phyloP scores from a whole-genome alignment of 2,888 invertebrate genomes.

The Portevinia maculata region DNA sequence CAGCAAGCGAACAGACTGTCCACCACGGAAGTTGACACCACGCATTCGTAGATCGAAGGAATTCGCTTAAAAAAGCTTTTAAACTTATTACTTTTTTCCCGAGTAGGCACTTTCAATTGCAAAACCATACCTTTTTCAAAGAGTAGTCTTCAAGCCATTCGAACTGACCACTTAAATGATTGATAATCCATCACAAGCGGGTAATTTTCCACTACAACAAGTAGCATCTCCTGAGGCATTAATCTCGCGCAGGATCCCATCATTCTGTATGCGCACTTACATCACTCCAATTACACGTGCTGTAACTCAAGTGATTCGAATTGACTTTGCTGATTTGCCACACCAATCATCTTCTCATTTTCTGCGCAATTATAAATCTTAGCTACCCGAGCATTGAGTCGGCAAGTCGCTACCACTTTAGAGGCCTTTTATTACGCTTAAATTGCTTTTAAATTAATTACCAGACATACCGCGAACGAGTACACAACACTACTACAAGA shows the following conservation, averaged over 20 bases:
- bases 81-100: no score
- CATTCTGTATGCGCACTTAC: conserved; percentile 23
- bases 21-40: no score
- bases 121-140: no score
- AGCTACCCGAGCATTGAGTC: neutral
- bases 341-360: conserved; percentile 63
- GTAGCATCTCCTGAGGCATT: conserved; percentile 46
- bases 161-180: conserved; percentile 20
- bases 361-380: conserved; percentile 69
- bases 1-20: no score
- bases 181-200: conserved; percentile 30
- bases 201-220: conserved; percentile 66
- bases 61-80: no score
- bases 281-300: conserved; percentile 52
- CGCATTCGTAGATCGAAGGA: no score
- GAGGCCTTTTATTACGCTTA: conserved; percentile 59
- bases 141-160: no score
- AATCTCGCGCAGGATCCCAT: conserved; percentile 19
- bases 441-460: conserved; percentile 73
- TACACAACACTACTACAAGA: conserved; percentile 22
- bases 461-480: conserved; percentile 20
- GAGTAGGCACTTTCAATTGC: no score
- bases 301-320: conserved; percentile 52
- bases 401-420: conserved; percentile 11
- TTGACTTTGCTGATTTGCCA: conserved; percentile 58